Percentiles rank a stretch among this genome's conserved stretches.
These are phyloP conservation scores for Nixonia krombeini DNA, from an alignment of 1,140 invertebrate genomes.

Conservation along the genomic window DNA sequence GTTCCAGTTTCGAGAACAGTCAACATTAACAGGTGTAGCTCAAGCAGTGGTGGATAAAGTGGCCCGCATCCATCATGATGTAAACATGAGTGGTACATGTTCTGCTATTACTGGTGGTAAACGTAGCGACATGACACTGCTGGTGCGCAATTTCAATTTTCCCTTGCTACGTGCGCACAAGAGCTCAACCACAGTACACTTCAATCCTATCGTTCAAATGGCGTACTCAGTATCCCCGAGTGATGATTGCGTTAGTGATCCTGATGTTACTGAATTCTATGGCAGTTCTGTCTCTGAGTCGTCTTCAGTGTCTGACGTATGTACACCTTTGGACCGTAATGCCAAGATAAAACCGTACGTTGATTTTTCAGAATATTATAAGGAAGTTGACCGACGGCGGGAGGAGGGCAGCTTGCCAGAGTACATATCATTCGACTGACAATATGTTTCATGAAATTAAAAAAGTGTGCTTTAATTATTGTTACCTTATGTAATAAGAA, in stretches of 20 bases:
- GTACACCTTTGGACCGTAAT: constrained; percentile 72
- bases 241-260: constrained; percentile 41
- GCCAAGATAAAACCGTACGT: constrained; percentile 85
- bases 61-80: constrained; percentile 86
- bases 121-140: constrained; percentile 85
- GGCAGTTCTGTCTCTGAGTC: constrained; percentile 61
- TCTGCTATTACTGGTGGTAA: constrained; percentile 71
- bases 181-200: constrained; percentile 72
- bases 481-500: too few relatives aligned
- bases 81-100: constrained; percentile 78
- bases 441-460: too few relatives aligned
- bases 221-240: constrained; percentile 54
- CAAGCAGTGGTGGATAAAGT: constrained; percentile 91
- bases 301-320: constrained; percentile 68
- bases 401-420: constrained; percentile 75
- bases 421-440: constrained; percentile 64
- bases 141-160: constrained; percentile 91
- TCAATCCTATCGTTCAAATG: constrained; percentile 75
- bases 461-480: too few relatives aligned
- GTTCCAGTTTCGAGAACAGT: constrained; percentile 83
- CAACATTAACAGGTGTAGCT: constrained; percentile 85
- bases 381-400: constrained; percentile 78
- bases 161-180: constrained; percentile 77
- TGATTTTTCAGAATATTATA: constrained; percentile 87
- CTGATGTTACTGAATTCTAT: constrained; percentile 55